Evolutionary conservation across 2,797 vertebrate species (phyloP).

Genomic region (Melanogrammus aeglefinus): DNA sequence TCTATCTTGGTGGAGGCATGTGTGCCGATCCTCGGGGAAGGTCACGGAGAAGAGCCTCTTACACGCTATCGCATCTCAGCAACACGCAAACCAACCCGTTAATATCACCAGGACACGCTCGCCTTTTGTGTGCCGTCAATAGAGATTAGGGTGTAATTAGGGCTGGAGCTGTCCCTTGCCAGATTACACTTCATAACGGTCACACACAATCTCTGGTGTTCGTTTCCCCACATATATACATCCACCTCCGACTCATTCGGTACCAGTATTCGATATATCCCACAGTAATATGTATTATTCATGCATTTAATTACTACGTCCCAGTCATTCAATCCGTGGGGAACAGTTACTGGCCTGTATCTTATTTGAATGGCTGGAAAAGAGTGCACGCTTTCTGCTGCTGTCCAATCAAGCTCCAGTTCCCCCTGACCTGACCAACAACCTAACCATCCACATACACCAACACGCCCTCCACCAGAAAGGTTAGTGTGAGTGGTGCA

Average conservation of each 20-base stretch:
- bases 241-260: neutral
- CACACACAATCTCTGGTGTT: neutral
- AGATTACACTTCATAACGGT: constrained; percentile 77
- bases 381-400: no score
- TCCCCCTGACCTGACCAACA: neutral
- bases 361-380: neutral
- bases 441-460: neutral
- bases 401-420: neutral
- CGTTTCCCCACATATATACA: neutral
- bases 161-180: constrained; percentile 89
- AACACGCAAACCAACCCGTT: neutral
- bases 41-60: neutral
- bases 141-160: constrained; percentile 46
- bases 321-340: neutral
- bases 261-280: no score
- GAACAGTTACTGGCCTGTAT: neutral
- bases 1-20: neutral
- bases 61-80: no score
- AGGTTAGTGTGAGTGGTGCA: neutral
- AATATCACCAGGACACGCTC: neutral
- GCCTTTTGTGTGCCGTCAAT: neutral
- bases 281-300: no score
- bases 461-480: neutral
- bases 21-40: neutral
- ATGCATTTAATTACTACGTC: neutral